Percentiles rank a stretch among this genome's conserved stretches.
Conservation (phyloP, 2,888 invertebrate species). For the Xiphydria camelus region DNA sequence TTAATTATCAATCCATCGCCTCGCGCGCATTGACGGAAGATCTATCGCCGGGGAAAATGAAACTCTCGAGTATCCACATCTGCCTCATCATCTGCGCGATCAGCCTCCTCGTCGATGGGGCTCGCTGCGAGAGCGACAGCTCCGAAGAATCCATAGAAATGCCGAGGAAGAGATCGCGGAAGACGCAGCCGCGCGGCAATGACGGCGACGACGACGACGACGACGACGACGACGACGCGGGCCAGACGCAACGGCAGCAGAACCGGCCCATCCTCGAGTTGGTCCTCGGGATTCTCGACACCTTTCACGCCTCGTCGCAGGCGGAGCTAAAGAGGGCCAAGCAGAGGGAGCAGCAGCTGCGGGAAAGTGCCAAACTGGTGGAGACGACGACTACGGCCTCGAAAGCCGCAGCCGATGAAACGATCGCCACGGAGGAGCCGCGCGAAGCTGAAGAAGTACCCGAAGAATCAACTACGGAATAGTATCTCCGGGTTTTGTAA, state of each 20-base stretch:
- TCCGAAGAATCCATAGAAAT: slow-evolving; percentile 35
- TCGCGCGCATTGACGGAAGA: too few species aligned
- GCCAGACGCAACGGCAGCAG: slow-evolving; percentile 13
- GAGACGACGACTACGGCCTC: too few species aligned
- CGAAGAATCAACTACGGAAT: too few species aligned
- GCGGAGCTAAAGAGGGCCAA: slow-evolving; percentile 24
- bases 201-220: too few species aligned
- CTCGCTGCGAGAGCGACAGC: too few species aligned
- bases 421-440: too few species aligned
- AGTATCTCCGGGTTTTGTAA: too few species aligned
- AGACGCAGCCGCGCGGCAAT: background rate
- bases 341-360: slow-evolving; percentile 5
- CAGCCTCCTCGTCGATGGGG: background rate
- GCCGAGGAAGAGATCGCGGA: slow-evolving; percentile 13
- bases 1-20: too few species aligned
- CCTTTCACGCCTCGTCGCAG: slow-evolving; percentile 31
- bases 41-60: too few species aligned
- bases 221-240: background rate
- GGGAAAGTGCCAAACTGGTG: background rate
- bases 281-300: slow-evolving; percentile 37
- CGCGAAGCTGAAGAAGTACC: too few species aligned
- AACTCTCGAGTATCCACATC: too few species aligned
- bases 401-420: background rate
- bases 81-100: background rate
- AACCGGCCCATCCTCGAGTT: slow-evolving; percentile 38